A percentile compares a stretch with the other conserved stretches of the same genome.
Conservation (phyloP, 2,113 vertebrate genomes). For the Cichladusa arquata region DNA sequence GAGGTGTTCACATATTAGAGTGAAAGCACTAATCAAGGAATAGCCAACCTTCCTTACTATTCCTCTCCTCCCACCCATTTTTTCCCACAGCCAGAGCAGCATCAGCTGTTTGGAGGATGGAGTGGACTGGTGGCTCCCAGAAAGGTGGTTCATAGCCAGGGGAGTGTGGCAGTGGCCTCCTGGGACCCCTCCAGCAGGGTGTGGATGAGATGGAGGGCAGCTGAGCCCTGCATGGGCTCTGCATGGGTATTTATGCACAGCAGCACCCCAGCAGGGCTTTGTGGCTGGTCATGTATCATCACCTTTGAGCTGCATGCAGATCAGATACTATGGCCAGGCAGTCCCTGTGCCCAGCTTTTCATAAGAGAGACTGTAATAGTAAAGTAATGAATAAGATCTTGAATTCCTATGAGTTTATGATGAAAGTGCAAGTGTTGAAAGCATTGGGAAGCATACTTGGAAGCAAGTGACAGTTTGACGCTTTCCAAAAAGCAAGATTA, state of each 20-base stretch:
- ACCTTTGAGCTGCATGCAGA: neutral
- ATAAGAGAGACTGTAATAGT: neutral
- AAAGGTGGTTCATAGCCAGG: neutral
- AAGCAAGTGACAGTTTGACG: neutral
- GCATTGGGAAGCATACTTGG: neutral
- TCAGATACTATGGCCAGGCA: neutral
- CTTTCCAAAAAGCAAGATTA: neutral
- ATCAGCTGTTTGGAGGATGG: neutral
- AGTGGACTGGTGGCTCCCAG: neutral
- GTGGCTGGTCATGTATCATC: neutral
- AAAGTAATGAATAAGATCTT: neutral
- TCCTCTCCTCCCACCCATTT: neutral
- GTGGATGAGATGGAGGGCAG: neutral
- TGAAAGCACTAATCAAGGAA: neutral
- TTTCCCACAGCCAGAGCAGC: neutral
- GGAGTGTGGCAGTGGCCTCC: neutral
- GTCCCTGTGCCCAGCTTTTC: neutral
- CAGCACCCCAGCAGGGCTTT: neutral
- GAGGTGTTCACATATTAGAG: neutral
- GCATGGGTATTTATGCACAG: accelerated
- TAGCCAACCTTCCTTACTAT: neutral
- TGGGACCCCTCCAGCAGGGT: neutral
- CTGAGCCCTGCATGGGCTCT: neutral
- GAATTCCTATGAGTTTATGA: neutral
- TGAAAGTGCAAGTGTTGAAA: neutral